Conservation (phyloP, 2,888 invertebrate species). For the Cantharis flavilabris region DNA sequence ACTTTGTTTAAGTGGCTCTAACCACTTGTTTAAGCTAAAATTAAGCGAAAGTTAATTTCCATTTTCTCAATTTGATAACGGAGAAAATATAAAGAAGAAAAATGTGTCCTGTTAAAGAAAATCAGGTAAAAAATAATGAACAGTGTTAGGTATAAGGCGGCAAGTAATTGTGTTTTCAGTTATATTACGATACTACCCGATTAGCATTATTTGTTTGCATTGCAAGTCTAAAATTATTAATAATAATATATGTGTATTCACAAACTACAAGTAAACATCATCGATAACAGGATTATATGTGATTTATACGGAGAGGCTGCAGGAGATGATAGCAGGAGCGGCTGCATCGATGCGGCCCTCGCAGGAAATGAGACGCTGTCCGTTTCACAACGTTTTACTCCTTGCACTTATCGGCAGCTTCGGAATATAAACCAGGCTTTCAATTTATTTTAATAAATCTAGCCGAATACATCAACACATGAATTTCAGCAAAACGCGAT, state of each 20-base stretch:
- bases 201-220: neutral
- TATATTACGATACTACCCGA: neutral
- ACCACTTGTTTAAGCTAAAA: conserved; percentile 12
- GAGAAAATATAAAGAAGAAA: neutral
- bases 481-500: conserved; percentile 51
- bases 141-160: too few species aligned
- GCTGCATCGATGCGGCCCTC: conserved; percentile 32
- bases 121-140: neutral
- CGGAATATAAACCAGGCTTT: conserved; percentile 48
- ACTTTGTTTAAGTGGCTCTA: conserved; percentile 26
- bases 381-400: conserved; percentile 44
- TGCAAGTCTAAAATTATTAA: neutral
- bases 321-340: conserved; percentile 36
- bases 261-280: conserved; percentile 14
- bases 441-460: conserved; percentile 59
- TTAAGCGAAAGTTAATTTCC: neutral
- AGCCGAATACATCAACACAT: conserved; percentile 52
- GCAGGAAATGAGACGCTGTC: conserved; percentile 44
- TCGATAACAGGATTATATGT: conserved; percentile 29
- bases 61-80: conserved; percentile 2
- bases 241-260: conserved; percentile 10
- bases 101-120: neutral
- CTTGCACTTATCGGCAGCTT: conserved; percentile 45
- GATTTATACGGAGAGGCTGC: conserved; percentile 37
- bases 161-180: neutral